Evolutionary conservation across 2,888 invertebrate species (phyloP), one percentile per base, ranked within the genome.

Genomic region (Sclerodermus sp.): DNA sequence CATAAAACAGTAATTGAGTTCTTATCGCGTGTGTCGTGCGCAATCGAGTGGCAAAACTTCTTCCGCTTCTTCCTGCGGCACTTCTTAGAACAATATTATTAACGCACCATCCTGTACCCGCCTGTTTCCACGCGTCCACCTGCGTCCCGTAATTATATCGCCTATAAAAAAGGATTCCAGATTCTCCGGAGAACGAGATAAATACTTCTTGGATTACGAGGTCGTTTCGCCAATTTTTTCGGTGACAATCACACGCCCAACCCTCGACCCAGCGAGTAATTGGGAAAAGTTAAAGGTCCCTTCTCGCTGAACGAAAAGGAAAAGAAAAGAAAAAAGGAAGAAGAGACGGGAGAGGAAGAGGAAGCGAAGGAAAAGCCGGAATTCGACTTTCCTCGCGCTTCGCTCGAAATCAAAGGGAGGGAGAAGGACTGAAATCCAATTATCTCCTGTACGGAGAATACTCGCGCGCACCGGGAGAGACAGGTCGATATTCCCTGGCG

Each of bases 11-110:
- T 70, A 70, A 70, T 70, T 67, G 67, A 68, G 66, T 70, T 68
- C 64, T 70, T 70, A 67, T 66, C 58, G 59, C 56, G 55, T 47
- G 57, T 55, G 53, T 55, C 51, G 51, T 45, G 52, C 51, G 51
- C 57, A 62, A 68, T 68, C 62, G 71, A 67, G 65, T 65, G 62
- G 62, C 64, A 62, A 67, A 68, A 69, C 72, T 73, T 76, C 70
- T 72, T 68, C 68, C 68, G 70, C 68, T 71, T 71, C 58, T 61
- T 59, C 60, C 62, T 64, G 66, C 70, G 66, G 55, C 23, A 5
- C 41, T 61, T 62, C 60, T 58, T 53, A 53, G 62, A 58, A 64
- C 55, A 58, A 66, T 64, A 63, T 64, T 61, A 59, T 61, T 62
- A 67, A 67, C 64, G 58, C 57, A 54, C 49, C 47, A 42, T 53